phyloP scores from a whole-genome alignment of 2,113 vertebrate genomes.

The Aegithalos caudatus region DNA sequence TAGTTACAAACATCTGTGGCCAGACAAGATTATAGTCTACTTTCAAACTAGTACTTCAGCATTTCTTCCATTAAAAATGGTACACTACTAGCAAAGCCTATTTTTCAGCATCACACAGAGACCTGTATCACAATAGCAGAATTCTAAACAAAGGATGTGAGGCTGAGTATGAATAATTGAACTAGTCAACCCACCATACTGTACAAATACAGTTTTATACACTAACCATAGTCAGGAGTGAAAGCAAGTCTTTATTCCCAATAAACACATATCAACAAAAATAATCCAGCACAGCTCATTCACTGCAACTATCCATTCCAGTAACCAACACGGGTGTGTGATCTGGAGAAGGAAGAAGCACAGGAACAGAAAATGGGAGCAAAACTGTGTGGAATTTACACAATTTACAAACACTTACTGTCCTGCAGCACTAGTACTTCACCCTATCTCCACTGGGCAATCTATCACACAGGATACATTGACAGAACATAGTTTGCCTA shows the following conservation, averaged over 20 bases:
- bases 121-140: neutral
- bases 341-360: neutral
- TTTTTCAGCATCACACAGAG: neutral
- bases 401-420: neutral
- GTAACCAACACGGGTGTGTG: fast-evolving
- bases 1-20: neutral
- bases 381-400: neutral
- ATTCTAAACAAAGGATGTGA: neutral
- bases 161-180: neutral
- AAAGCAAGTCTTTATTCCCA: neutral
- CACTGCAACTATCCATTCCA: neutral
- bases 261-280: neutral
- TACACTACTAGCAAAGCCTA: neutral
- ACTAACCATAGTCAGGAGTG: neutral
- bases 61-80: neutral
- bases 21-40: neutral
- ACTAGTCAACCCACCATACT: neutral
- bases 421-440: neutral
- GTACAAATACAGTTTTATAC: neutral
- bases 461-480: neutral
- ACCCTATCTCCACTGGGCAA: neutral
- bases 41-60: neutral
- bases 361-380: neutral
- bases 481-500: neutral
- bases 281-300: neutral